Evolutionary conservation across 2,113 vertebrate genomes (phyloP).

Genomic region (Gorilla gorilla): DNA sequence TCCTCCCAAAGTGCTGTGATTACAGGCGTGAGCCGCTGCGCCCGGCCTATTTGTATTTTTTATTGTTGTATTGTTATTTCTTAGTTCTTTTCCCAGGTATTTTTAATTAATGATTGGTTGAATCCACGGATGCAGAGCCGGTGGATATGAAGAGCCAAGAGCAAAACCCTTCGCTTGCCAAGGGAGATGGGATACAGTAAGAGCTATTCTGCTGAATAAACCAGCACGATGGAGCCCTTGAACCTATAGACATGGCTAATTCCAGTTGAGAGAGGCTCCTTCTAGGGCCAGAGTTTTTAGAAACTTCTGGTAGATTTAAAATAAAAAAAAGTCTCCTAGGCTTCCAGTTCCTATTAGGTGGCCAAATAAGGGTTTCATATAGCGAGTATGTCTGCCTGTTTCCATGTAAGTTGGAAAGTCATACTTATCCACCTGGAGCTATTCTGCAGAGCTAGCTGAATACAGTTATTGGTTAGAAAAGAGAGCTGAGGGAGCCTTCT

Average conservation of each 20-base stretch:
- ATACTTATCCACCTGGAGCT: background rate
- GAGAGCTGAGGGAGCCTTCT: background rate
- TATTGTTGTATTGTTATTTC: background rate
- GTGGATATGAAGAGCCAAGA: background rate
- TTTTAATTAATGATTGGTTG: background rate
- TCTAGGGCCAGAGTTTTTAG: background rate
- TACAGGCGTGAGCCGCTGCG: background rate
- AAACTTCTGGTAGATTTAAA: background rate
- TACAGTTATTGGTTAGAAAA: background rate
- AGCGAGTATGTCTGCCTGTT: background rate
- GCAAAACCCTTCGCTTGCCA: background rate
- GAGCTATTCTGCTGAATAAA: background rate
- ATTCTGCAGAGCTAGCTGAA: background rate
- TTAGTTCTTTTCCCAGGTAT: background rate
- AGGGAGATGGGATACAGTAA: background rate
- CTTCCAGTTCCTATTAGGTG: background rate
- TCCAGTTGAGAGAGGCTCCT: background rate
- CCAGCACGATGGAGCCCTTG: background rate
- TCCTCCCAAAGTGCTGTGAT: background rate
- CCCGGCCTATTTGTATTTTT: background rate
- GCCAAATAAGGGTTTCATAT: background rate
- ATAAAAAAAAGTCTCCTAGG: background rate
- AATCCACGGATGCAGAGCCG: background rate
- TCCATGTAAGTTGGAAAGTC: background rate
- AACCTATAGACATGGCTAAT: background rate